Evolutionary conservation across 2,888 invertebrate species (phyloP).

Genomic region (Drosophila hawaiiensis): DNA sequence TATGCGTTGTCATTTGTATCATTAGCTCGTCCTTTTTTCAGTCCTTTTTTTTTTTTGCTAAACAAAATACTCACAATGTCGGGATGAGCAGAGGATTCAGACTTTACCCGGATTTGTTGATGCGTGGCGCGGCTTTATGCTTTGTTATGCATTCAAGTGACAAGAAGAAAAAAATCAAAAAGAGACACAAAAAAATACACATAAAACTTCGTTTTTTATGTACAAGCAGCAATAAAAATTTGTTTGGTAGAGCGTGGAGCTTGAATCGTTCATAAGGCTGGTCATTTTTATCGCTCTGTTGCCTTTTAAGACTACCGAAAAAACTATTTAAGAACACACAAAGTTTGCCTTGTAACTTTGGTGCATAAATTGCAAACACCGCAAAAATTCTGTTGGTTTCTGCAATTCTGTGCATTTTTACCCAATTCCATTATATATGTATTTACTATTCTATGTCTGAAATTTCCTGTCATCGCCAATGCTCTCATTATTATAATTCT

Average conservation of each 20-base stretch:
- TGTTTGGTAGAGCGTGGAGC: neutral
- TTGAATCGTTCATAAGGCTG: constrained; percentile 1
- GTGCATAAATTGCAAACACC: constrained; percentile 14
- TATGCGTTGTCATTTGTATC: constrained; percentile 57
- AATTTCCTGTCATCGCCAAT: too few species aligned
- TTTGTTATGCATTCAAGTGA: constrained; percentile 60
- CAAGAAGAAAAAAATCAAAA: neutral
- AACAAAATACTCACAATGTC: constrained; percentile 30
- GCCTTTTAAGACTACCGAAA: constrained; percentile 5
- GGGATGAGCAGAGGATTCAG: constrained; percentile 28
- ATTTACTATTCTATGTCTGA: constrained; percentile 1
- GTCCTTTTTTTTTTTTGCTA: constrained; percentile 10
- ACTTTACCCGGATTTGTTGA: constrained; percentile 37
- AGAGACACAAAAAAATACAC: constrained; percentile 15
- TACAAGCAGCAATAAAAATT: constrained; percentile 14
- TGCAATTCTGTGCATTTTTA: constrained; percentile 11
- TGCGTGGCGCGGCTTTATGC: constrained; percentile 53
- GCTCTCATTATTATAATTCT: constrained; percentile 32
- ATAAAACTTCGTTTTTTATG: constrained; percentile 27
- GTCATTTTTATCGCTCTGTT: constrained; percentile 31
- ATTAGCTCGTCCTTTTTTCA: constrained; percentile 50
- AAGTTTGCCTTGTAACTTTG: constrained; percentile 14
- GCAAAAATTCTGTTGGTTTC: constrained; percentile 13
- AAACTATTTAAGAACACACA: constrained; percentile 11
- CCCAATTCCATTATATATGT: constrained; percentile 24